phyloP scores from a whole-genome alignment of 1,140 invertebrate species.

The Mya arenaria region DNA sequence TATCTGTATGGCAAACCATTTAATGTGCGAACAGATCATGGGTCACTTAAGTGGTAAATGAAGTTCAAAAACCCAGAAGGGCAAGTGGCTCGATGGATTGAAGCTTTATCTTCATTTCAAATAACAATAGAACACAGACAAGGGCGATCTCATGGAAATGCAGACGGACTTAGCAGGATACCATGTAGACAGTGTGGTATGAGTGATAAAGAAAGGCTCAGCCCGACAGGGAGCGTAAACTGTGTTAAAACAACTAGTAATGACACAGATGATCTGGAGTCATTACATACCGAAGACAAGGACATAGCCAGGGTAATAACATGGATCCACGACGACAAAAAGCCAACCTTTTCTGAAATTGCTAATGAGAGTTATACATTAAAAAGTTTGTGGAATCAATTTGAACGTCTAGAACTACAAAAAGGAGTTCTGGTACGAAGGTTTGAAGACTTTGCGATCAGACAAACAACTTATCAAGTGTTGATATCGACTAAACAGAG shows the following conservation, averaged over 20 bases:
- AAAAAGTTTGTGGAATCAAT: conserved; percentile 27
- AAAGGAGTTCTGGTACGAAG: not conserved
- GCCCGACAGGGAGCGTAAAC: not conserved
- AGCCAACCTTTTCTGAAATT: not conserved
- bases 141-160: conserved; percentile 51
- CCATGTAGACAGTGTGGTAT: conserved; percentile 37
- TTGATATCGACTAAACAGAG: not conserved
- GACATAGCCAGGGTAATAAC: not conserved
- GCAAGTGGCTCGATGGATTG: conserved; percentile 64
- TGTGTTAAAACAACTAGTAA: not conserved
- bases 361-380: not conserved
- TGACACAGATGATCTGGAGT: not conserved
- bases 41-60: conserved; percentile 54
- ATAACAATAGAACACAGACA: conserved; percentile 44
- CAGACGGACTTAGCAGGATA: conserved; percentile 52
- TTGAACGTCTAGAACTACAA: not conserved
- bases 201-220: not conserved
- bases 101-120: conserved; percentile 53
- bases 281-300: not conserved
- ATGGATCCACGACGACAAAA: not conserved
- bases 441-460: not conserved
- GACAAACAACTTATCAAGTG: not conserved
- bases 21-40: conserved; percentile 60
- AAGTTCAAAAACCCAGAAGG: conserved; percentile 47
- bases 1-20: conserved; percentile 57